A percentile compares a stretch with the other conserved stretches of the same genome.
Conservation (phyloP, 2,888 invertebrate genomes). For the Meteorus colon region DNA sequence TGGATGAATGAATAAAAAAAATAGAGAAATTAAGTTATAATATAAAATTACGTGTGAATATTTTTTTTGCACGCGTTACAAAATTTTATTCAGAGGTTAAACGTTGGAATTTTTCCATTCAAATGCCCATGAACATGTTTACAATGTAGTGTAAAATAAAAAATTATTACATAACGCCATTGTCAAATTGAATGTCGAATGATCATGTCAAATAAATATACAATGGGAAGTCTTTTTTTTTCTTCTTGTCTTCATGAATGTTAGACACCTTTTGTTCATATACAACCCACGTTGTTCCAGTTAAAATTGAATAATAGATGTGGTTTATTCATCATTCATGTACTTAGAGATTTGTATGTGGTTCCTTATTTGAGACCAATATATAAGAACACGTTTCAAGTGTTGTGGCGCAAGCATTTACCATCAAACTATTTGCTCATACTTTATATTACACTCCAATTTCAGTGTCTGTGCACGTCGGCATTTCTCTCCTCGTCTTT, state of each 20-base stretch:
- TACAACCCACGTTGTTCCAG: not conserved
- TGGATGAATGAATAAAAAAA: not conserved
- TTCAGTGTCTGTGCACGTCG: not conserved
- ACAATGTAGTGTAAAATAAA: not conserved
- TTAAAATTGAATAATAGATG: not conserved
- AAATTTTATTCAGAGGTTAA: not conserved
- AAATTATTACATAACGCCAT: not conserved
- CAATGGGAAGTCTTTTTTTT: not conserved
- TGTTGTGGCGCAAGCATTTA: not conserved
- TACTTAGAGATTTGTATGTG: not conserved
- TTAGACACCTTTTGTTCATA: not conserved
- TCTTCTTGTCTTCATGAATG: not conserved
- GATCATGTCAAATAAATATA: not conserved
- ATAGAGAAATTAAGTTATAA: not conserved
- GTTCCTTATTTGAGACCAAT: conserved; percentile 5
- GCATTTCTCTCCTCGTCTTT: not conserved
- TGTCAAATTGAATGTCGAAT: not conserved
- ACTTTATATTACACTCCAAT: not conserved
- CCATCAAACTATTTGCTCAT: conserved; percentile 3
- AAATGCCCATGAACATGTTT: not conserved
- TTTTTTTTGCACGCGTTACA: not conserved
- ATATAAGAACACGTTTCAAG: not conserved
- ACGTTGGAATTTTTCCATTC: not conserved
- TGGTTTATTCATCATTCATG: not conserved
- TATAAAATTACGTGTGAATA: too few relatives aligned